Percentiles rank a stretch among this genome's conserved stretches.
These are phyloP conservation scores for Pycnomerus fuliginosus DNA, from an alignment of 2,888 invertebrate genomes.

Conservation along the genomic window DNA sequence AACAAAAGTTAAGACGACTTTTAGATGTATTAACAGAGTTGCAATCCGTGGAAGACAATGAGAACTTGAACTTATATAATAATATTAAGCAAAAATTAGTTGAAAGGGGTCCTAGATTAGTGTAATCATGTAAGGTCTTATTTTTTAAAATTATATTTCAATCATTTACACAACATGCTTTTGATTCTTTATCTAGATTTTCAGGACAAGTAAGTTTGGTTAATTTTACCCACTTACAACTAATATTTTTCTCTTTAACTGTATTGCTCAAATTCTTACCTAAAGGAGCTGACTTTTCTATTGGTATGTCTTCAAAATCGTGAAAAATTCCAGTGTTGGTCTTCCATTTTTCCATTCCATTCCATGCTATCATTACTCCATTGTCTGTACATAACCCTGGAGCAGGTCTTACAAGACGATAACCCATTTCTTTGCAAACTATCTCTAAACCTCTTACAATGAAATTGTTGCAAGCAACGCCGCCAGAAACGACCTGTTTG, in stretches of 20 bases:
- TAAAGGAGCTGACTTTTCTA: slow-evolving; percentile 62
- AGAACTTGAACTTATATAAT: slow-evolving; percentile 54
- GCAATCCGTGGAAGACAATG: slow-evolving; percentile 53
- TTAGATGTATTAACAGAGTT: slow-evolving; percentile 65
- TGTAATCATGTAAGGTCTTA: slow-evolving; percentile 41
- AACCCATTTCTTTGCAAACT: slow-evolving; percentile 66
- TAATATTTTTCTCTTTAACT: slow-evolving; percentile 60
- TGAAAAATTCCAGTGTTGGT: slow-evolving; percentile 45
- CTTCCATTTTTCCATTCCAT: slow-evolving; percentile 76
- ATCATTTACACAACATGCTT: background rate
- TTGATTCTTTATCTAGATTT: slow-evolving; percentile 40
- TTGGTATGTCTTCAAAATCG: slow-evolving; percentile 62
- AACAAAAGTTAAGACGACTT: slow-evolving; percentile 61
- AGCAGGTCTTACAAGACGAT: slow-evolving; percentile 73
- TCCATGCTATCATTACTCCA: slow-evolving; percentile 99
- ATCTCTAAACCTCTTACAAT: slow-evolving; percentile 69
- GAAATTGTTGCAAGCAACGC: slow-evolving; percentile 91
- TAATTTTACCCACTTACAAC: slow-evolving; percentile 56
- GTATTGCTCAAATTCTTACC: slow-evolving; percentile 62
- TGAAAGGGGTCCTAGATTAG: slow-evolving; percentile 60
- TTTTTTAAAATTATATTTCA: background rate
- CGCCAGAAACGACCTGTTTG: slow-evolving; percentile 83
- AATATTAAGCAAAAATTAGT: slow-evolving; percentile 54
- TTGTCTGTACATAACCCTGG: slow-evolving; percentile 92
- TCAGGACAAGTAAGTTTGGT: slow-evolving; percentile 32